Conservation (phyloP, 2,113 vertebrate genomes). For the Synchiropus splendidus region DNA sequence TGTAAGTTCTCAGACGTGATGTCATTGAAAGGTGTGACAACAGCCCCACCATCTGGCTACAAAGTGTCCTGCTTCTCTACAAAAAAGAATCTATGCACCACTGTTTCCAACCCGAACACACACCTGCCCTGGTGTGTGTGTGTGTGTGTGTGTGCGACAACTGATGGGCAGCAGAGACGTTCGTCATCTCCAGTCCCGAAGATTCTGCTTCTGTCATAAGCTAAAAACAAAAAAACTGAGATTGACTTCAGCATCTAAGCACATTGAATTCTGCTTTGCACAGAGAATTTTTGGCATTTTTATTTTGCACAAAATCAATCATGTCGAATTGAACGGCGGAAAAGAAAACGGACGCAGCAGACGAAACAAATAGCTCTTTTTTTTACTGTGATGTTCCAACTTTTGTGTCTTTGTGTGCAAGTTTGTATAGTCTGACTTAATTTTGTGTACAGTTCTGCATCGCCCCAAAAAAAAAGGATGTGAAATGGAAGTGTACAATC, state of each 20-base stretch:
- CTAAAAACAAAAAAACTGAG: constrained; percentile 15
- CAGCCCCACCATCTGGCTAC: too few relatives aligned
- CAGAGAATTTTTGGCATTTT: not conserved
- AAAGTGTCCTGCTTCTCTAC: too few relatives aligned
- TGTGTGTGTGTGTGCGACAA: too few relatives aligned
- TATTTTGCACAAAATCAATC: constrained; percentile 54
- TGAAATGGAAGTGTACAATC: constrained; percentile 32
- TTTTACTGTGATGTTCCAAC: constrained; percentile 47
- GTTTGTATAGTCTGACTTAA: constrained; percentile 45
- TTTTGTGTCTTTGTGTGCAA: constrained; percentile 42
- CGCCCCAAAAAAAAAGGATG: constrained; percentile 20
- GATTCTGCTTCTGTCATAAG: too few relatives aligned
- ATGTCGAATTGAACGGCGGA: constrained; percentile 10
- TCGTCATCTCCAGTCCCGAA: too few relatives aligned
- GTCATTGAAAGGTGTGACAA: too few relatives aligned
- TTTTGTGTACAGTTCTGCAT: constrained; percentile 26
- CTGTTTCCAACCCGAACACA: too few relatives aligned
- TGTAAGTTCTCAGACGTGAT: too few relatives aligned
- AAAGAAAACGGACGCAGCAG: constrained; percentile 9
- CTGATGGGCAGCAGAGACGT: too few relatives aligned
- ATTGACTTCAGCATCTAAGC: too few relatives aligned
- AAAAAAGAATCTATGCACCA: too few relatives aligned
- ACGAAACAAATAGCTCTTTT: constrained; percentile 19
- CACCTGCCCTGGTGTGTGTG: too few relatives aligned
- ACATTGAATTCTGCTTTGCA: not conserved